Evolutionary conservation across 2,797 vertebrate genomes (phyloP).

Genomic region (Peromyscus melanophrys): DNA sequence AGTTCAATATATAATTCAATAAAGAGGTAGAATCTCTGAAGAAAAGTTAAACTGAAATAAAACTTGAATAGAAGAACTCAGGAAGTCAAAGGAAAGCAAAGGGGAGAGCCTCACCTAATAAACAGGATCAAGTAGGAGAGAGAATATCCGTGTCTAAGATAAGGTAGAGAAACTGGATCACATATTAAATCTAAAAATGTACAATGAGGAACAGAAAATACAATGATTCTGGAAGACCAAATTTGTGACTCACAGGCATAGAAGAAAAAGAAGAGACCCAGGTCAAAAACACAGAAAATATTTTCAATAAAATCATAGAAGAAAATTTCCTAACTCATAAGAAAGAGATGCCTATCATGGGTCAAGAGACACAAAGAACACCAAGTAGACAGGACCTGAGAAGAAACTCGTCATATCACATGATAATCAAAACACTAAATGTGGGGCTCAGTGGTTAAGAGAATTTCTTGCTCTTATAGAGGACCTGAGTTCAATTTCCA

Average conservation of each 20-base stretch:
- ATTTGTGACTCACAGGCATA: too few species aligned
- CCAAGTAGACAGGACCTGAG: too few species aligned
- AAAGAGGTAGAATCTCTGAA: neutral
- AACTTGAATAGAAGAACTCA: neutral
- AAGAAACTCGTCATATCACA: neutral
- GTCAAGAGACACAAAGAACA: too few species aligned
- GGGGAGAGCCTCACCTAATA: neutral
- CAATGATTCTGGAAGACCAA: neutral
- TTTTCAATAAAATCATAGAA: too few species aligned
- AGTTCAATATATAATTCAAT: neutral
- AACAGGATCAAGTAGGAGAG: neutral
- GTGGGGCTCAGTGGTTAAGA: neutral
- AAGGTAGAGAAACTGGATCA: neutral
- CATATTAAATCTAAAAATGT: neutral
- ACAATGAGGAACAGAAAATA: neutral
- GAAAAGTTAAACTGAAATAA: neutral
- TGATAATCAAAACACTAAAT: neutral
- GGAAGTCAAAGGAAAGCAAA: neutral
- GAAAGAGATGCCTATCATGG: too few species aligned
- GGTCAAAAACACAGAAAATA: too few species aligned
- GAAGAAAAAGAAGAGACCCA: too few species aligned
- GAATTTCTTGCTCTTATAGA: neutral
- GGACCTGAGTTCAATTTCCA: neutral
- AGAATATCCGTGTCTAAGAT: neutral
- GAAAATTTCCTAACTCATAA: too few species aligned